These are phyloP conservation scores for Ia io DNA, from an alignment of 2,113 vertebrate genomes.

Conservation along the genomic window DNA sequence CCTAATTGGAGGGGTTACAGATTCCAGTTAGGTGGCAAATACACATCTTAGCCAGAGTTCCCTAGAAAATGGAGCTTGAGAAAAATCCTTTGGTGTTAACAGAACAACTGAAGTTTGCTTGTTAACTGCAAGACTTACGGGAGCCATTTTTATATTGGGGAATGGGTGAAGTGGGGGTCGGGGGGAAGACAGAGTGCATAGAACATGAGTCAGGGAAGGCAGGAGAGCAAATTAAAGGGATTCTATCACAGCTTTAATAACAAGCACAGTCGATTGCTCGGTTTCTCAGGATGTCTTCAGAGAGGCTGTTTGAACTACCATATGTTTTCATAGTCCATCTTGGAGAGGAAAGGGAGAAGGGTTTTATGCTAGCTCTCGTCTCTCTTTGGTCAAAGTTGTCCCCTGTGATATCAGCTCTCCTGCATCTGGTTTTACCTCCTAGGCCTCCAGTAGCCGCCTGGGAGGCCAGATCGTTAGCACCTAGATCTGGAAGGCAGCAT, in stretches of 20 bases:
- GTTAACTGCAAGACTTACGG: not conserved
- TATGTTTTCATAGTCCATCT: not conserved
- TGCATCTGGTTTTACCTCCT: not conserved
- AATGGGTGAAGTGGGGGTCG: not conserved
- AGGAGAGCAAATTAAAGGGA: not conserved
- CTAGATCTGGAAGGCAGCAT: not conserved
- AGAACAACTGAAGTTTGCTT: not conserved
- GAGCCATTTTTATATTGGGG: not conserved
- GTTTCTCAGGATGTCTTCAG: not conserved
- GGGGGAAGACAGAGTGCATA: not conserved
- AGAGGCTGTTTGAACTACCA: not conserved
- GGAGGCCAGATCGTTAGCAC: not conserved
- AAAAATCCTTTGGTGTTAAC: not conserved
- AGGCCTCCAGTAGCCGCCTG: not conserved
- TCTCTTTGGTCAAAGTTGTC: not conserved
- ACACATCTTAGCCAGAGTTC: not conserved
- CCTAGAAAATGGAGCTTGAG: not conserved
- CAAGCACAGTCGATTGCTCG: not conserved
- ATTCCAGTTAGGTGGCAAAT: not conserved
- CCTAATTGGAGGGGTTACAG: not conserved
- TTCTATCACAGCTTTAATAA: not conserved
- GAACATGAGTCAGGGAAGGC: not conserved
- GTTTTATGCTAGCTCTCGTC: not conserved
- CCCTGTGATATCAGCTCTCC: not conserved
- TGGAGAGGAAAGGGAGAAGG: not conserved